Evolutionary conservation across 2,797 vertebrate genomes (phyloP).

Genomic region (Poliocrania exsul): DNA sequence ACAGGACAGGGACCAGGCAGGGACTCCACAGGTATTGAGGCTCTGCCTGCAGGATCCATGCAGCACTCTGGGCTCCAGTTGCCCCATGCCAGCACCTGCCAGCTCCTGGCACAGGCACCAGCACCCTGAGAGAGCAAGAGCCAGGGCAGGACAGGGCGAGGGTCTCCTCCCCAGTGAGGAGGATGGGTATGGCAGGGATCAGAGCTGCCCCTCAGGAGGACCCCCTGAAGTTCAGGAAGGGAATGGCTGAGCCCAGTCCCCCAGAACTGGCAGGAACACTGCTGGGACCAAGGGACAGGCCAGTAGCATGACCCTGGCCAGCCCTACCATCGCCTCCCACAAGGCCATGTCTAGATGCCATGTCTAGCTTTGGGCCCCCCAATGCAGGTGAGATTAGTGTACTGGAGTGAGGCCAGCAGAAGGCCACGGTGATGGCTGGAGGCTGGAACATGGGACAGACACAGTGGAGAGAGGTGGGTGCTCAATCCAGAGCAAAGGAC

Average conservation of each 20-base stretch:
- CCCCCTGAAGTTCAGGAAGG: fast-evolving
- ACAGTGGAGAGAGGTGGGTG: fast-evolving
- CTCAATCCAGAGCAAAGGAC: neutral
- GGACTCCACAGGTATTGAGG: fast-evolving
- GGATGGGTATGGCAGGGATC: fast-evolving
- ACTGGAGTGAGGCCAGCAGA: fast-evolving
- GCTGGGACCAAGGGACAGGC: neutral
- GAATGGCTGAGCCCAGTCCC: fast-evolving
- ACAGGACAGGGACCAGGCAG: neutral
- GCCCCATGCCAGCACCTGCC: neutral
- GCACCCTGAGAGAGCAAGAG: fast-evolving
- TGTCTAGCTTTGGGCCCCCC: neutral
- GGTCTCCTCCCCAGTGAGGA: neutral
- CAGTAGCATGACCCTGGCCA: fast-evolving
- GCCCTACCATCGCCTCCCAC: fast-evolving
- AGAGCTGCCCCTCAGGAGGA: neutral
- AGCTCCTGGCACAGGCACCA: neutral
- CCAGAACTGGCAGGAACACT: fast-evolving
- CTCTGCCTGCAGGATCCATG: neutral
- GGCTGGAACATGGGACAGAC: neutral
- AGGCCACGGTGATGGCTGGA: fast-evolving
- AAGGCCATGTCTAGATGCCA: fast-evolving
- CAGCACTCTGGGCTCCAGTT: neutral
- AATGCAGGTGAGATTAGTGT: fast-evolving
- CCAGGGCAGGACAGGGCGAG: fast-evolving